Percentiles rank a stretch among this genome's conserved stretches.
These are phyloP conservation scores for Ursus arctos DNA, from an alignment of 2,113 vertebrate species.

Conservation along the genomic window DNA sequence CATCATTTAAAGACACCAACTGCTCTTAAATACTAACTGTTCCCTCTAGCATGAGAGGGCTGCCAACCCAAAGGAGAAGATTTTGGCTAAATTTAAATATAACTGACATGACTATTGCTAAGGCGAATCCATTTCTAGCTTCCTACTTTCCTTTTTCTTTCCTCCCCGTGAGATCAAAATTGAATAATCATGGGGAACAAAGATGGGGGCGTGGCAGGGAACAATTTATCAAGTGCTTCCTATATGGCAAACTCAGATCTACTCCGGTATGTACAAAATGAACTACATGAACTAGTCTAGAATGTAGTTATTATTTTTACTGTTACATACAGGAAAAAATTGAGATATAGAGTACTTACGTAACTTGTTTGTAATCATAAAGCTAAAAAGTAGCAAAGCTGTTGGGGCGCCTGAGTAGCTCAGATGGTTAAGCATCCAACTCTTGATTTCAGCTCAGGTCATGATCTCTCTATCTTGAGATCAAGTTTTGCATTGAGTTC, in stretches of 20 bases:
- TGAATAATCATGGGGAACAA: background rate
- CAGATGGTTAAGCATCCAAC: background rate
- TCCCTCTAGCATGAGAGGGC: background rate
- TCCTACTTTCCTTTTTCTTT: background rate
- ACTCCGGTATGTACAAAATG: background rate
- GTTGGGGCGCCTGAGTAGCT: background rate
- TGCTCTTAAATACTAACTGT: background rate
- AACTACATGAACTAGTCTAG: background rate
- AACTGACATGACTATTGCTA: background rate
- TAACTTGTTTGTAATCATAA: background rate
- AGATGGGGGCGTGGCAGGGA: accelerated
- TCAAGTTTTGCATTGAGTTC: background rate
- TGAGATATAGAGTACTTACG: background rate
- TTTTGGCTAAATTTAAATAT: background rate
- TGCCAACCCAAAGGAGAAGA: background rate
- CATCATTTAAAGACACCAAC: background rate
- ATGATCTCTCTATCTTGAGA: background rate
- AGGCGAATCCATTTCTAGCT: background rate
- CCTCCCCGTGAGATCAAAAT: background rate
- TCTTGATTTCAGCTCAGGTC: background rate
- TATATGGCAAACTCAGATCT: background rate
- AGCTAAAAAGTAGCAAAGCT: background rate
- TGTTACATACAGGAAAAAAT: background rate
- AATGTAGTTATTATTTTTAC: background rate
- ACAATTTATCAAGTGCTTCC: background rate